Evolutionary conservation across 2,113 vertebrate genomes (phyloP), one percentile per base, ranked within the genome.

Genomic region (Varanus salvator): DNA sequence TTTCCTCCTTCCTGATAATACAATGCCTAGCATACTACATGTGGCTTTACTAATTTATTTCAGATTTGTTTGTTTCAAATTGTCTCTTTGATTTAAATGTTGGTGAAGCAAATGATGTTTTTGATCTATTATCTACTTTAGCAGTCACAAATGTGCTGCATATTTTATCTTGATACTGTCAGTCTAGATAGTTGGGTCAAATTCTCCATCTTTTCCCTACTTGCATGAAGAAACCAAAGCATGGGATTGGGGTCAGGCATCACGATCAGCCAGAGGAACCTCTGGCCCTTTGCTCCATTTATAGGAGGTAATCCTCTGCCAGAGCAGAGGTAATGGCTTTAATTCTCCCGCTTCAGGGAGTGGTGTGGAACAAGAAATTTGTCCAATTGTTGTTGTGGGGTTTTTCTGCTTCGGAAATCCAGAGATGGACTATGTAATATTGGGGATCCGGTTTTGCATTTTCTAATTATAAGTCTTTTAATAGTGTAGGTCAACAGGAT

Each of bases 1-100:
- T 96, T 96, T 96, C 95, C 95, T 96, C 76, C 89, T 96, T 95
- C 94, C 95, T 95, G 93, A 54, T 69, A 93, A 88, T 86, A 96
- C 95, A 96, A 94, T 96, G n/a, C 91, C 8, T 91, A 89, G 93
- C 95, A 89, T 91, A 82, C 94, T 86, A 50, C 44, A 82, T 89
- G 90, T 69, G 87, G 91, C 7, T 0, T 94, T 93, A 93, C 88
- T 92, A 64, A 90, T 52, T 94, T 85, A 21, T 85, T 94, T 90
- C 89, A 74, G n/a, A 52, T 95, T 82, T 93, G 93, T 85, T 87
- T 54, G 27, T 86, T 93, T 90, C 5, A 94, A 91, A 84, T 86
- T 69, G 11, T 0, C 19, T 86, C 93, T 96, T 95, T 96, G 93
- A 92, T 92, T 93, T 93, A 44, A 91, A 78, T 38, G 21, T 80